Evolutionary conservation across 2,113 vertebrate genomes (phyloP).

Genomic region (Eretmochelys imbricata): DNA sequence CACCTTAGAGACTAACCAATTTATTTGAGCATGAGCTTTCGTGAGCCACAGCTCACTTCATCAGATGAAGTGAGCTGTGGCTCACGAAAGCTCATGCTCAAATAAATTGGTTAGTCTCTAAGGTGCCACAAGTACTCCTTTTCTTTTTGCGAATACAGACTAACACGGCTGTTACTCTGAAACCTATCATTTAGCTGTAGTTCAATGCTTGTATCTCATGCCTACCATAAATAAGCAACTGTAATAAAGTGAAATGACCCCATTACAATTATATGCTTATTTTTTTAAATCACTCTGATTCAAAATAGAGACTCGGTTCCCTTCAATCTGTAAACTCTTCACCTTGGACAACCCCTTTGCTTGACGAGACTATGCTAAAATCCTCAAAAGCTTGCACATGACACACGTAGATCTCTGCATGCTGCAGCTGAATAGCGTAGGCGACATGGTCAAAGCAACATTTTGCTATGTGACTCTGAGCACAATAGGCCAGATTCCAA

Average conservation of each 20-base stretch:
- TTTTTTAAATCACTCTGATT: background rate
- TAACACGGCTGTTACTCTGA: too few relatives aligned
- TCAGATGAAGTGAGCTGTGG: too few relatives aligned
- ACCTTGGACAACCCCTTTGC: background rate
- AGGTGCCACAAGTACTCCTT: too few relatives aligned
- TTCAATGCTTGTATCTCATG: background rate
- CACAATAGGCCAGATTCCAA: background rate
- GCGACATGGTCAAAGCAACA: background rate
- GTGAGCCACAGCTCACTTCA: too few relatives aligned
- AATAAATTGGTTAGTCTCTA: too few relatives aligned
- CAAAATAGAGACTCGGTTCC: background rate
- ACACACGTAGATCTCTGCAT: background rate
- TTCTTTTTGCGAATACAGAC: too few relatives aligned
- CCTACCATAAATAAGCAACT: background rate
- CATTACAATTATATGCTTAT: background rate
- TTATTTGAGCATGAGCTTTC: too few relatives aligned
- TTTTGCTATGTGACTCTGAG: fast-evolving
- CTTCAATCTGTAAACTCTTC: background rate
- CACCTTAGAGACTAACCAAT: too few relatives aligned
- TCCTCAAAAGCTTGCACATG: fast-evolving
- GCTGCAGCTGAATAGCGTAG: background rate
- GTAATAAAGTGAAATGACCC: background rate
- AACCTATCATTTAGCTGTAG: background rate
- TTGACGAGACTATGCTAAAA: background rate
- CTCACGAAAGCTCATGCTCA: too few relatives aligned